phyloP scores from a whole-genome alignment of 2,888 invertebrate species.

The Bombylius discolor region DNA sequence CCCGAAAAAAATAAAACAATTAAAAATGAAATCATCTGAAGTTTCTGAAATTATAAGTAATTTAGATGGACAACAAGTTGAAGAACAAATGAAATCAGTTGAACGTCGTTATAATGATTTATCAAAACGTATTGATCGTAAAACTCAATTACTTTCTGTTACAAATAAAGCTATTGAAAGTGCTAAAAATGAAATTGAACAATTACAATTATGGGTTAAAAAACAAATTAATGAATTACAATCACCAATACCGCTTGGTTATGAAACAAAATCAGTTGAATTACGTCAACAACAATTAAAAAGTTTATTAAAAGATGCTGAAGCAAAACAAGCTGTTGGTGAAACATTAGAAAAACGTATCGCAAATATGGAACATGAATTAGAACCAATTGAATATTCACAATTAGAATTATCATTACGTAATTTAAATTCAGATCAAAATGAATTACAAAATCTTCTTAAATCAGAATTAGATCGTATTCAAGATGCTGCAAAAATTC shows the following conservation, averaged over 20 bases:
- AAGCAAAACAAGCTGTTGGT: conserved; percentile 67
- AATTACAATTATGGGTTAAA: conserved; percentile 66
- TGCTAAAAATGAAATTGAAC: conserved; percentile 65
- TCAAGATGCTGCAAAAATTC: conserved; percentile 53
- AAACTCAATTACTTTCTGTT: conserved; percentile 68
- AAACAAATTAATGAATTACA: conserved; percentile 56
- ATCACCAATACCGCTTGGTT: conserved; percentile 57
- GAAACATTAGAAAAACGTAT: conserved; percentile 75
- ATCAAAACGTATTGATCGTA: conserved; percentile 70
- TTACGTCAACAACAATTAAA: conserved; percentile 58
- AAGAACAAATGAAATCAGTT: conserved; percentile 75
- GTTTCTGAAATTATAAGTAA: conserved; percentile 73
- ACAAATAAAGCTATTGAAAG: conserved; percentile 73
- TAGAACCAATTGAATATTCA: conserved; percentile 73
- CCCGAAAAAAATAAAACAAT: conserved; percentile 54
- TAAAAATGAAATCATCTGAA: conserved; percentile 54
- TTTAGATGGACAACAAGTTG: conserved; percentile 78
- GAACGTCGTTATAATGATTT: conserved; percentile 76
- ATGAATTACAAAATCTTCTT: conserved; percentile 54
- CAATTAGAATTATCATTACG: conserved; percentile 61
- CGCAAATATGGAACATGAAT: conserved; percentile 67
- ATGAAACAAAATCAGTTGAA: conserved; percentile 63
- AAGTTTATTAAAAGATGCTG: conserved; percentile 66
- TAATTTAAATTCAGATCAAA: conserved; percentile 60
- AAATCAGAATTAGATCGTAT: conserved; percentile 62